Conservation (phyloP, 35 echinoderm and acorn worm genomes). For the Ophiothrix spiculata region DNA sequence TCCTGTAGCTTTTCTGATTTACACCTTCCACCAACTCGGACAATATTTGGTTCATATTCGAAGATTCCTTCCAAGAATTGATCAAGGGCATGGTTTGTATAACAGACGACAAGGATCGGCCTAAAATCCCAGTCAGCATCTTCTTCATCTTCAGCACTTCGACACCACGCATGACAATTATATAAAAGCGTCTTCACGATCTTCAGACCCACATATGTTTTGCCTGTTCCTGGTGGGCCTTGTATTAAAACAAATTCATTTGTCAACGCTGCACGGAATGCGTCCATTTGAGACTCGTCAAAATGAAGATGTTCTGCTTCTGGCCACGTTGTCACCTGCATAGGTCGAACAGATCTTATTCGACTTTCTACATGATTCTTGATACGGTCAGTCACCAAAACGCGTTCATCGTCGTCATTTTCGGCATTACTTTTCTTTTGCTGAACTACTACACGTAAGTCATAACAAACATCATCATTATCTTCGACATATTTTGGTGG, state of each 20-base stretch:
- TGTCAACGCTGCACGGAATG: slow-evolving; percentile 54
- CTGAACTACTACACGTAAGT: slow-evolving; percentile 41
- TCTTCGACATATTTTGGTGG: slow-evolving; percentile 13
- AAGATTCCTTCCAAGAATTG: slow-evolving; percentile 90
- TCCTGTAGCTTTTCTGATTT: slow-evolving; percentile 54
- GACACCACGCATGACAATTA: slow-evolving; percentile 26
- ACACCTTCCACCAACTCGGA: slow-evolving; percentile 87
- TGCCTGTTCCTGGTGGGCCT: slow-evolving; percentile 94
- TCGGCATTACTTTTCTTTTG: neutral
- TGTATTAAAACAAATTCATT: slow-evolving; percentile 78
- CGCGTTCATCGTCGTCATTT: too few relatives aligned
- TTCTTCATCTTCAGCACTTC: neutral
- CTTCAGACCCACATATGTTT: slow-evolving; percentile 83
- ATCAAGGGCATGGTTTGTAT: slow-evolving; percentile 94
- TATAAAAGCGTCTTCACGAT: slow-evolving; percentile 61
- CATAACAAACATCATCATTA: slow-evolving; percentile 35
- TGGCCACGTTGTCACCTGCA: slow-evolving; percentile 43
- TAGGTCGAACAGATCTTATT: neutral
- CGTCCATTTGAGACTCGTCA: slow-evolving; percentile 33
- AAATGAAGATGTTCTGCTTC: slow-evolving; percentile 3
- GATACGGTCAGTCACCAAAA: neutral
- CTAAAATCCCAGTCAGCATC: neutral
- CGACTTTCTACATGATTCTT: neutral
- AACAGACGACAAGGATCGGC: slow-evolving; percentile 86
- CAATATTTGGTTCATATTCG: slow-evolving; percentile 43